Base-by-base conservation (phyloP, 2,113 vertebrate genomes). In the Cygnus buccinator region DNA sequence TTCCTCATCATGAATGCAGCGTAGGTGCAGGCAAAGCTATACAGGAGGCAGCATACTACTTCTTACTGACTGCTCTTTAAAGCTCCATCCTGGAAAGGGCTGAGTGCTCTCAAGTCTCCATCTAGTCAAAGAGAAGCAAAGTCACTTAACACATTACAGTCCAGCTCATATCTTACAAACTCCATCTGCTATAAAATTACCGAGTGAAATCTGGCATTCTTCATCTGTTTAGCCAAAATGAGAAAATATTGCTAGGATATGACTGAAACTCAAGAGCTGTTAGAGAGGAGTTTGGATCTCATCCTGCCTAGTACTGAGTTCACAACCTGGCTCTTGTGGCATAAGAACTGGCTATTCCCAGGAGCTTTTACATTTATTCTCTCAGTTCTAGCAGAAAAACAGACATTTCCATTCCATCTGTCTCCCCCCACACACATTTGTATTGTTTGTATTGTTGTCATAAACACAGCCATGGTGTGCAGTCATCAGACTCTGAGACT, bases 381-480 rank as follows among this genome's bases (percentile, higher is more conserved):
- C 13, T 57, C 41, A 73, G 72, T n/a, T 39, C 52, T 73, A 73
- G n/a, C 0, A 2, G 43, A 85, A 70, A 87, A 33, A 10, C 46
- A 68, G 39, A 19, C 52, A 61, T 22, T 39, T 66, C 43, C 20
- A n/a, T 52, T 67, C 59, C 59, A 66, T 8, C 28, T n/a, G 25
- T 66, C 65, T 29, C 37, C 54, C 35, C 52, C 39, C 54, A 17
- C 62, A 72, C n/a, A 72, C 72, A 81, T 37, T 52, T n/a, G 28
- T 16, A 9, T 58, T 29, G n/a, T 20, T 52, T n/a, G 28, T 16
- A 9, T 58, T 29, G n/a, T 14, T 78, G 59, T 43, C 83, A 74
- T 31, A 41, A 39, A 13, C 17, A 9, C 0, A 2, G n/a, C 13
- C 52, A 11, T 7, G 3, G 22, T 22, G 28, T 44, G 41, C 1